Conservation (phyloP, 2,113 vertebrate species). For the Rhinolophus ferrumequinum region DNA sequence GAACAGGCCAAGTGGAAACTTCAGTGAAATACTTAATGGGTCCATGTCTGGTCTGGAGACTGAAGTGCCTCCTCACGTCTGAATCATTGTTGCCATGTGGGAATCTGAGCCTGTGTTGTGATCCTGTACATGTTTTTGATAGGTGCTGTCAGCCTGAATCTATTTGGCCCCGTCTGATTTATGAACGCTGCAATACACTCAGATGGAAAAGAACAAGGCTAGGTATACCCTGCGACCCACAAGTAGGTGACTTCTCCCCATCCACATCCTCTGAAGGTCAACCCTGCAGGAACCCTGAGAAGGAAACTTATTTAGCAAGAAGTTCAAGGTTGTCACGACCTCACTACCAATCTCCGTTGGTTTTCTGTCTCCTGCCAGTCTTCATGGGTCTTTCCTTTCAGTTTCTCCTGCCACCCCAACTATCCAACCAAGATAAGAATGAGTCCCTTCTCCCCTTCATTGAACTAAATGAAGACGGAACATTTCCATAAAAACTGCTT, state of each 20-base stretch:
- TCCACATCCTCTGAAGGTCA: background rate
- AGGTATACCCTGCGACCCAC: no score
- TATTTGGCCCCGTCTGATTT: background rate
- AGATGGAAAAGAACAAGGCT: background rate
- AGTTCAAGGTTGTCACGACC: fast-evolving
- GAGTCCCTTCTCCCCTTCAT: background rate
- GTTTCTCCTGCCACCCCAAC: fast-evolving
- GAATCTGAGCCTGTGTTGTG: no score
- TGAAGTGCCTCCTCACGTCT: background rate
- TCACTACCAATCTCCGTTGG: fast-evolving
- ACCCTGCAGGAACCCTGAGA: background rate
- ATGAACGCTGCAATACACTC: background rate
- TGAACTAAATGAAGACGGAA: no score
- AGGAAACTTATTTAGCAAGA: background rate
- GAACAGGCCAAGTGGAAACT: fast-evolving
- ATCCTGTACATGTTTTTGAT: fast-evolving
- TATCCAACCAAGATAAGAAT: background rate
- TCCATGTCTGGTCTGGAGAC: background rate
- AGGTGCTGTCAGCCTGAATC: background rate
- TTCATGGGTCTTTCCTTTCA: no score
- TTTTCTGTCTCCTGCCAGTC: no score
- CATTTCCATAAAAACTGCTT: background rate
- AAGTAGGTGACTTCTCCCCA: background rate
- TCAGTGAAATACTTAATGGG: fast-evolving
- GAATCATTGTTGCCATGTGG: background rate